phyloP scores from a whole-genome alignment of 2,888 invertebrate species.

The Gerosis bhagava region DNA sequence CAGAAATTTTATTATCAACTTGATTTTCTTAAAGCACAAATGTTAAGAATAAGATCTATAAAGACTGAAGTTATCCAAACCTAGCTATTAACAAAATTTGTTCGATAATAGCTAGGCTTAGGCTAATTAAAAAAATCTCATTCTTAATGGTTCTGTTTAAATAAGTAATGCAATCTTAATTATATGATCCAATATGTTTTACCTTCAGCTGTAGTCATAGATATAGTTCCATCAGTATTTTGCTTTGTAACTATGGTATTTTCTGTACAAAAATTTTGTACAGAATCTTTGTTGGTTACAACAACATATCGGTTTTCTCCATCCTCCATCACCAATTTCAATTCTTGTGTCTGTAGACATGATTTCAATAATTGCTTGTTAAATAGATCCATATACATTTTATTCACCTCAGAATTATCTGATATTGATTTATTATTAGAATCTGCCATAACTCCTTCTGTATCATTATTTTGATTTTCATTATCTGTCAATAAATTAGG shows the following conservation, averaged over 20 bases:
- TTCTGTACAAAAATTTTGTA: slow-evolving; percentile 36
- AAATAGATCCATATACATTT: slow-evolving; percentile 60
- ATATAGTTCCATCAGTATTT: slow-evolving; percentile 70
- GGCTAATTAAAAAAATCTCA: too few relatives aligned
- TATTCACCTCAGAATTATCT: slow-evolving; percentile 41
- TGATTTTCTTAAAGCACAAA: too few relatives aligned
- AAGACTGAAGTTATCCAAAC: too few relatives aligned
- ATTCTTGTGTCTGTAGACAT: slow-evolving; percentile 49
- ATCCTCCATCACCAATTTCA: slow-evolving; percentile 57
- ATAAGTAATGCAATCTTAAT: too few relatives aligned
- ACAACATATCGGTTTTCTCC: slow-evolving; percentile 58
- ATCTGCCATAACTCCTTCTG: background rate
- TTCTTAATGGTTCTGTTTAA: too few relatives aligned
- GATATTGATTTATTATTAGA: slow-evolving; percentile 2
- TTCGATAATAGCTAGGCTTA: too few relatives aligned
- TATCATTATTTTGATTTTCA: slow-evolving; percentile 1
- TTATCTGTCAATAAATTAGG: slow-evolving; percentile 12
- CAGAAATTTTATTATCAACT: too few relatives aligned
- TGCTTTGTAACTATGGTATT: slow-evolving; percentile 62
- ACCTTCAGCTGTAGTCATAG: slow-evolving; percentile 62
- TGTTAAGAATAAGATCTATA: too few relatives aligned
- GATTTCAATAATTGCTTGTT: slow-evolving; percentile 49
- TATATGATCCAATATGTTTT: too few relatives aligned
- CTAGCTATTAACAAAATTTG: too few relatives aligned
- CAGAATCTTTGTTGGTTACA: slow-evolving; percentile 45